A percentile compares a stretch with the other conserved stretches of the same genome.
These are phyloP conservation scores for Paratrypauchen microcephalus DNA, from an alignment of 2,797 vertebrate species.

Conservation along the genomic window DNA sequence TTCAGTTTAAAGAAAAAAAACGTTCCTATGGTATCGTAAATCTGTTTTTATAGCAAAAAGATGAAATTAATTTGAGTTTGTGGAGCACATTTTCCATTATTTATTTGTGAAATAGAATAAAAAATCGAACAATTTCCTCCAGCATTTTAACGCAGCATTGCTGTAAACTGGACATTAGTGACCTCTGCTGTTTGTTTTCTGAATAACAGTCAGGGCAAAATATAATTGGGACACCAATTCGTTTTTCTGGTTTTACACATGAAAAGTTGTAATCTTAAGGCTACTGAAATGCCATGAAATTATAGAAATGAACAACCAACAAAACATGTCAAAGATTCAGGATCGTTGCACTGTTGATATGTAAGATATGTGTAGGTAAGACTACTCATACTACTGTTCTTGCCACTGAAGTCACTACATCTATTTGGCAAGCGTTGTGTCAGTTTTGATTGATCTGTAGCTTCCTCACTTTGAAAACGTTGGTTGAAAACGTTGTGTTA, in stretches of 20 bases:
- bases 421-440: no score
- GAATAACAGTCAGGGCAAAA: background rate
- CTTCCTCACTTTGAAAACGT: background rate
- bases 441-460: no score
- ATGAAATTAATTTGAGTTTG: no score
- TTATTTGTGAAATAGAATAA: background rate
- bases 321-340: no score
- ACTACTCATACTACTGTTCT: no score
- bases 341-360: no score
- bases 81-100: background rate
- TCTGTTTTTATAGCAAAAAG: background rate
- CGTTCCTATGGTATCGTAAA: background rate
- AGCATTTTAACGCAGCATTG: constrained; percentile 22
- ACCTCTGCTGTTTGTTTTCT: constrained; percentile 63
- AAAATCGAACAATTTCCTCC: constrained; percentile 1
- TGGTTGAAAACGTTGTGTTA: background rate
- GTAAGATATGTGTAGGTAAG: no score
- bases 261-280: no score
- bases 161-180: constrained; percentile 54
- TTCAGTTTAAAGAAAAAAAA: background rate
- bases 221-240: background rate
- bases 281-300: no score
- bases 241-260: no score
- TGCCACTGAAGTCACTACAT: no score
- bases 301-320: no score